phyloP scores from a whole-genome alignment of 2,113 vertebrate genomes.

The Oncorhynchus keta region DNA sequence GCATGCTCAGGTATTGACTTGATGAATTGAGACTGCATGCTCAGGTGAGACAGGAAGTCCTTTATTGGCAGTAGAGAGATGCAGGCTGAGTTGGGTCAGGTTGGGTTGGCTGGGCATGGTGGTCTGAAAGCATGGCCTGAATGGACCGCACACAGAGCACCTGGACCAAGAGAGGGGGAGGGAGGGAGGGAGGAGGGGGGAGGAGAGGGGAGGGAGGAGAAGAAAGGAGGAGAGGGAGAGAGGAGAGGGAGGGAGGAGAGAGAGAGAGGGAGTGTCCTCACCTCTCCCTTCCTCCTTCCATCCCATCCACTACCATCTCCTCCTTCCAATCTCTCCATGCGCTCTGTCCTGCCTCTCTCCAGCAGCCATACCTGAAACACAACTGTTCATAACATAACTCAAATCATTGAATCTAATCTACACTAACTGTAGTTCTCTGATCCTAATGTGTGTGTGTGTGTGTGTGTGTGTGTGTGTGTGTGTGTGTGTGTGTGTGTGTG shows the following conservation, averaged over 20 bases:
- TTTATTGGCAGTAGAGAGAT: neutral
- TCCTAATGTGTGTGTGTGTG: neutral
- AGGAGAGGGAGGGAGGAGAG: neutral
- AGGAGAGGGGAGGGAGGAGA: neutral
- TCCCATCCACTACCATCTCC: neutral
- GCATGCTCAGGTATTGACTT: too few species aligned
- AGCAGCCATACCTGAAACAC: neutral
- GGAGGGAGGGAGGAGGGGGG: neutral
- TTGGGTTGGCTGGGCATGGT: neutral
- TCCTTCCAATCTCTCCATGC: neutral
- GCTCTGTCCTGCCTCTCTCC: neutral
- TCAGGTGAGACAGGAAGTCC: neutral
- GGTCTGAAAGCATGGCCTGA: too few species aligned
- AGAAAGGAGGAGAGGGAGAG: too few species aligned
- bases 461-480: slow-evolving; percentile 5
- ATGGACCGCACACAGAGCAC: slow-evolving; percentile 1
- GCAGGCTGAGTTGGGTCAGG: neutral
- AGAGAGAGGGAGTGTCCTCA: neutral
- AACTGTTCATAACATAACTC: neutral
- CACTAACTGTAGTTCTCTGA: neutral
- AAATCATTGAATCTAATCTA: neutral
- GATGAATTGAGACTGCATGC: too few species aligned
- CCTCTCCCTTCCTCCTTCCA: too few species aligned
- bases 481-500: neutral
- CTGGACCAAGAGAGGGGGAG: neutral